phyloP scores from a whole-genome alignment of 2,888 invertebrate genomes.

The Oxystoma pomonae region DNA sequence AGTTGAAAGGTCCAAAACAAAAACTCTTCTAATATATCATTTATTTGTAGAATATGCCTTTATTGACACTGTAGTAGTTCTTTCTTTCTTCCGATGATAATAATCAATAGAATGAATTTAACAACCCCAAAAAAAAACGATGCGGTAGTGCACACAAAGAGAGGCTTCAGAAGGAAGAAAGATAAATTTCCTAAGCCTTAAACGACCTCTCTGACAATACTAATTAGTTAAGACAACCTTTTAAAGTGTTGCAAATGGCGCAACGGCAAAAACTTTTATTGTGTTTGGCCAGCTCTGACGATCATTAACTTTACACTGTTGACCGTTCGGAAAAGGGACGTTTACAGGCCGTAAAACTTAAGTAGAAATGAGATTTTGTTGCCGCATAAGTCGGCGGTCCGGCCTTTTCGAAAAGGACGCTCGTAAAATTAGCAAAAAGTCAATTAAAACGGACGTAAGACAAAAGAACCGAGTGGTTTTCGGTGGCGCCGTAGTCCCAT shows the following conservation, averaged over 20 bases:
- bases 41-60: no score
- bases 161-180: not conserved
- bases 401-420: constrained; percentile 11
- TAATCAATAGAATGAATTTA: not conserved
- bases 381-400: no score
- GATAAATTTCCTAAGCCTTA: not conserved
- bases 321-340: not conserved
- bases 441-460: constrained; percentile 32
- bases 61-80: no score
- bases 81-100: no score
- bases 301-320: constrained; percentile 7
- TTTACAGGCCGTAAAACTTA: not conserved
- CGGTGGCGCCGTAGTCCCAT: constrained; percentile 29
- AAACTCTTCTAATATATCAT: no score
- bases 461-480: constrained; percentile 30
- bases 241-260: constrained; percentile 19
- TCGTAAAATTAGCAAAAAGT: constrained; percentile 35
- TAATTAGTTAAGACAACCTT: not conserved
- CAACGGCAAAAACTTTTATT: constrained; percentile 16
- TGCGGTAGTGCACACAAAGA: not conserved
- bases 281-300: constrained; percentile 21
- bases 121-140: not conserved
- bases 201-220: not conserved
- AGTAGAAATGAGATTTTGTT: not conserved
- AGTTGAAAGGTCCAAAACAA: no score